These are phyloP conservation scores for Leptothorax acervorum DNA, from an alignment of 2,888 invertebrate genomes.

Conservation along the genomic window DNA sequence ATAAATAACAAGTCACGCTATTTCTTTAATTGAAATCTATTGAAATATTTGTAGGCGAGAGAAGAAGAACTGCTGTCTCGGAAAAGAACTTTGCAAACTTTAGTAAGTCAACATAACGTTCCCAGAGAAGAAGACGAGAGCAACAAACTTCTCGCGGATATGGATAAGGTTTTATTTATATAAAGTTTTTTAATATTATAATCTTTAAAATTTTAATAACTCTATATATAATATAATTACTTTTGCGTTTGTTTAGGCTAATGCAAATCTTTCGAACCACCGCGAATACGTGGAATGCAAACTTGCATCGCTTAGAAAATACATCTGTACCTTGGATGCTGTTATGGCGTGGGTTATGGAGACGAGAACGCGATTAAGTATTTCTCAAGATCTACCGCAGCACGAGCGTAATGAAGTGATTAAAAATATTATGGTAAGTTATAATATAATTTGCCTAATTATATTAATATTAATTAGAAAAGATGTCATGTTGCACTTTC, in stretches of 20 bases:
- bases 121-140: slow-evolving; percentile 80
- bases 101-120: slow-evolving; percentile 82
- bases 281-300: slow-evolving; percentile 87
- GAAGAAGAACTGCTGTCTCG: slow-evolving; percentile 87
- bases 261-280: slow-evolving; percentile 86
- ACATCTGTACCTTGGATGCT: slow-evolving; percentile 87
- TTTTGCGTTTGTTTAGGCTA: slow-evolving; percentile 83
- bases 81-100: slow-evolving; percentile 86
- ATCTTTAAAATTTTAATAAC: background rate
- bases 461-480: background rate
- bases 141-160: slow-evolving; percentile 80
- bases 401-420: slow-evolving; percentile 84
- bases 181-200: background rate
- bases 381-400: slow-evolving; percentile 85
- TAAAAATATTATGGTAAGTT: slow-evolving; percentile 85
- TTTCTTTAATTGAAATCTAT: slow-evolving; percentile 34
- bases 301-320: slow-evolving; percentile 87
- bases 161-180: slow-evolving; percentile 82
- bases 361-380: slow-evolving; percentile 85
- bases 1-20: background rate
- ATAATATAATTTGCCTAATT: slow-evolving; percentile 1
- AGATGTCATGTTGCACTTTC: background rate
- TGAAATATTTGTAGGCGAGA: slow-evolving; percentile 86
- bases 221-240: background rate
- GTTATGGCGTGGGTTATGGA: slow-evolving; percentile 87